phyloP scores from a whole-genome alignment of 1,140 invertebrate species.

The Batillaria attramentaria region DNA sequence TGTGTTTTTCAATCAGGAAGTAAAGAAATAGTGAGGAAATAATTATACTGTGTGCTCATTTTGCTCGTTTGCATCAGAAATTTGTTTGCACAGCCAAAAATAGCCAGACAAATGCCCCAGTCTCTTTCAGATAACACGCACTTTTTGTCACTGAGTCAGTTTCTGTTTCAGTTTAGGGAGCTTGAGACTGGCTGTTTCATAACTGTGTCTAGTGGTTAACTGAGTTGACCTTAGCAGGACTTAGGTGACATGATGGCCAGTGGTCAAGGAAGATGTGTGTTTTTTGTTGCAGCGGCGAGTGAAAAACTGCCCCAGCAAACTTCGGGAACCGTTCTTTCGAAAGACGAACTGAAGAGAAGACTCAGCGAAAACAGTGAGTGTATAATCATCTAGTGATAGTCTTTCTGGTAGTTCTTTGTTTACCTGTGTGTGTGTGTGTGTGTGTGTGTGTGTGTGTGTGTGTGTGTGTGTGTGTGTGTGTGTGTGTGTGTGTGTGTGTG shows the following conservation, averaged over 20 bases:
- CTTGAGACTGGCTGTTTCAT: too few species aligned
- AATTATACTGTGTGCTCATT: too few species aligned
- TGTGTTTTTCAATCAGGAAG: too few species aligned
- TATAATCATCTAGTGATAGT: neutral
- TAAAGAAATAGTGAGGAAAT: too few species aligned
- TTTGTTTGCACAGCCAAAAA: neutral
- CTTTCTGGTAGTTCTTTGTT: neutral
- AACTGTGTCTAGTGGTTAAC: too few species aligned
- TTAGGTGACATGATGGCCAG: neutral
- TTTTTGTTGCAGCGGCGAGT: neutral
- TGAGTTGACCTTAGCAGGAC: too few species aligned
- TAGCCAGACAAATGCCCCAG: neutral
- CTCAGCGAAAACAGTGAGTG: neutral
- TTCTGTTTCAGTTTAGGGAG: too few species aligned
- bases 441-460: neutral
- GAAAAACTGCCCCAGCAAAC: neutral
- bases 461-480: neutral
- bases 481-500: neutral
- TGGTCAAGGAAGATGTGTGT: neutral
- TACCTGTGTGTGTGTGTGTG: neutral
- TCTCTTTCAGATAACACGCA: neutral
- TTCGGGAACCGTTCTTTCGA: neutral
- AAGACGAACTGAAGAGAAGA: neutral
- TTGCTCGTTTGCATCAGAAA: too few species aligned
- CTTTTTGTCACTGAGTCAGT: neutral